These are phyloP conservation scores for Drosophila subquinaria DNA, from an alignment of 2,888 invertebrate genomes.

Conservation along the genomic window DNA sequence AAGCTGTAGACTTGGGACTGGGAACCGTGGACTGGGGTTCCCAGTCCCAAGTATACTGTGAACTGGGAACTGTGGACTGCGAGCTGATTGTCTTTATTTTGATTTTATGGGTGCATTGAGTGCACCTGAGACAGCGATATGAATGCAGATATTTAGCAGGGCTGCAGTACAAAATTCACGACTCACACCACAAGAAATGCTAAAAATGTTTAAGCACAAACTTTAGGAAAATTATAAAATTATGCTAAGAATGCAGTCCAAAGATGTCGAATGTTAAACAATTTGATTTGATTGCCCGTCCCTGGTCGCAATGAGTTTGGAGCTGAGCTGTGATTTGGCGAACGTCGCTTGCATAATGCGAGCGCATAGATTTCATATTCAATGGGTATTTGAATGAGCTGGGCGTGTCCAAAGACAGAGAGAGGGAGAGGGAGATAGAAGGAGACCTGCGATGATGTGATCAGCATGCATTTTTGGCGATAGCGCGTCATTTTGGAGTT, in stretches of 20 bases:
- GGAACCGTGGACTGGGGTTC: background rate
- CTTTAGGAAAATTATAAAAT: background rate
- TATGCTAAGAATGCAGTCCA: background rate
- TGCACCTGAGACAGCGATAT: constrained; percentile 59
- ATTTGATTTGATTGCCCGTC: constrained; percentile 5
- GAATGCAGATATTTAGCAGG: constrained; percentile 55
- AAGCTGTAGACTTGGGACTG: constrained; percentile 11
- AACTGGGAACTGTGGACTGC: constrained; percentile 1
- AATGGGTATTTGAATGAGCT: constrained; percentile 60
- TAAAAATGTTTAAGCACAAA: background rate
- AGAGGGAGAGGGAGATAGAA: no score
- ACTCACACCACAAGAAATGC: background rate
- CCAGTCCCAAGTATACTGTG: background rate
- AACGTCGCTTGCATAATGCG: constrained; percentile 60
- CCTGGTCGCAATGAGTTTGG: constrained; percentile 6
- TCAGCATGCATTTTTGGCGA: constrained; percentile 80
- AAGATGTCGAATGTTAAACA: background rate
- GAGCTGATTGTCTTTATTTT: constrained; percentile 63
- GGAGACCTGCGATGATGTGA: constrained; percentile 48
- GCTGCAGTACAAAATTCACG: constrained; percentile 18
- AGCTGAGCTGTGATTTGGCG: constrained; percentile 49
- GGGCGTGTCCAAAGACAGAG: constrained; percentile 38
- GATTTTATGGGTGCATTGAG: constrained; percentile 72
- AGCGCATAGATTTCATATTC: constrained; percentile 59
- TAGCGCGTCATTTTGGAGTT: constrained; percentile 77